Evolutionary conservation across 2,113 vertebrate species (phyloP).

Genomic region (Guaruba guarouba): DNA sequence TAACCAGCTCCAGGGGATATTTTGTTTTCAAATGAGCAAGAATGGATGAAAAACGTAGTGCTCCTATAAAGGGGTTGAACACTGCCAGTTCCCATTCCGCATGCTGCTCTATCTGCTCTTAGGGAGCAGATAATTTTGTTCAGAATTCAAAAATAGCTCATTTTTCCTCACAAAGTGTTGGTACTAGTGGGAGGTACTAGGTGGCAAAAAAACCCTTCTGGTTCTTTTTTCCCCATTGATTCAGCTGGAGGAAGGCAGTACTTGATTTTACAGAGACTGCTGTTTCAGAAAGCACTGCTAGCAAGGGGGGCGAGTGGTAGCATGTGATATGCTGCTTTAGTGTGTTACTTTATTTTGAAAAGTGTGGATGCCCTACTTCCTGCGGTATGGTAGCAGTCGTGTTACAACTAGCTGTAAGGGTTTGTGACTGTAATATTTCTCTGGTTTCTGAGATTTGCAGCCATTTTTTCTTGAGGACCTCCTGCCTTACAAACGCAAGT

Average conservation of each 20-base stretch:
- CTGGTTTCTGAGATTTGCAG: not conserved
- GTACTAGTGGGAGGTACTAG: not conserved
- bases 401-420: not conserved
- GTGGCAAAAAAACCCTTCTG: not conserved
- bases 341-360: not conserved
- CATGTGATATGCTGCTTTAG: not conserved
- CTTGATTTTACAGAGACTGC: not conserved
- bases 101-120: not conserved
- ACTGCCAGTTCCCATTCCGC: not conserved
- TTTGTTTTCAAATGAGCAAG: not conserved
- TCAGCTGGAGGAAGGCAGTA: not conserved
- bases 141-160: not conserved
- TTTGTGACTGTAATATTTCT: not conserved
- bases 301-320: not conserved
- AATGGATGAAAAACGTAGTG: not conserved
- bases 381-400: not conserved
- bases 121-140: not conserved
- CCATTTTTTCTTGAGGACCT: not conserved
- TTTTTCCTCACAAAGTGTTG: not conserved
- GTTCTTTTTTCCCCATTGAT: not conserved
- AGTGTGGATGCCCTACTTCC: not conserved
- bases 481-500: not conserved
- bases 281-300: not conserved
- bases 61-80: not conserved
- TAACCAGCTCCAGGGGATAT: not conserved